Evolutionary conservation across 1,140 invertebrate species (phyloP).

Genomic region (Drosophila takahashii): DNA sequence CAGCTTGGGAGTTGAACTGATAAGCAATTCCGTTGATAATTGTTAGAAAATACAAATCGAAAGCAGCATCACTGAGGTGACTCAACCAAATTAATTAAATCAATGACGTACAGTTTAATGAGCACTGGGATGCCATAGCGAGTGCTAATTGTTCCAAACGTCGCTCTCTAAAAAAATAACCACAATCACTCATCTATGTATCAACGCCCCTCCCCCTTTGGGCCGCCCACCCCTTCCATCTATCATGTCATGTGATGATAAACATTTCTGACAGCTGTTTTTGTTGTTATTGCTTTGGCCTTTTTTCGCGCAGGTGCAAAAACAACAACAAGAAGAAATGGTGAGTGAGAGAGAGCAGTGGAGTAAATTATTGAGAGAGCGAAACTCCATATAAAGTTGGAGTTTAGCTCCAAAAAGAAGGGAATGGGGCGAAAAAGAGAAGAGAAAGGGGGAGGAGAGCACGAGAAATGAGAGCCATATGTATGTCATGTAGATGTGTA

Average conservation of each 20-base stretch:
- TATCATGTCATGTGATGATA: conserved; percentile 50
- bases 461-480: background rate
- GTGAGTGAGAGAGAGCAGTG: conserved; percentile 3
- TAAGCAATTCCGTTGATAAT: conserved; percentile 8
- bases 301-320: conserved; percentile 55
- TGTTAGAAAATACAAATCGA: conserved; percentile 2
- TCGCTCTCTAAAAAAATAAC: conserved; percentile 18
- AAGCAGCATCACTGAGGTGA: conserved; percentile 23
- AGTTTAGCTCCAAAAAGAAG: no score
- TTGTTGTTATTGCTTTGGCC: conserved; percentile 33
- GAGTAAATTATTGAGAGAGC: conserved; percentile 3
- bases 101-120: conserved; percentile 20
- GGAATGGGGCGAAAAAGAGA: background rate
- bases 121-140: conserved; percentile 8
- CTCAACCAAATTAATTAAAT: conserved; percentile 32
- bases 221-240: background rate
- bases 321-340: conserved; percentile 18
- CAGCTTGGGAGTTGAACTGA: conserved; percentile 3
- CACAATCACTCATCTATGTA: conserved; percentile 21
- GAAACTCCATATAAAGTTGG: conserved; percentile 11
- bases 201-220: conserved; percentile 3
- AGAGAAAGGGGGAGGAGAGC: background rate
- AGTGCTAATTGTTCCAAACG: conserved; percentile 23
- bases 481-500: conserved; percentile 5
- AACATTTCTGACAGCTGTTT: conserved; percentile 67